phyloP scores from a whole-genome alignment of 2,113 vertebrate genomes.

The Carettochelys insculpta region DNA sequence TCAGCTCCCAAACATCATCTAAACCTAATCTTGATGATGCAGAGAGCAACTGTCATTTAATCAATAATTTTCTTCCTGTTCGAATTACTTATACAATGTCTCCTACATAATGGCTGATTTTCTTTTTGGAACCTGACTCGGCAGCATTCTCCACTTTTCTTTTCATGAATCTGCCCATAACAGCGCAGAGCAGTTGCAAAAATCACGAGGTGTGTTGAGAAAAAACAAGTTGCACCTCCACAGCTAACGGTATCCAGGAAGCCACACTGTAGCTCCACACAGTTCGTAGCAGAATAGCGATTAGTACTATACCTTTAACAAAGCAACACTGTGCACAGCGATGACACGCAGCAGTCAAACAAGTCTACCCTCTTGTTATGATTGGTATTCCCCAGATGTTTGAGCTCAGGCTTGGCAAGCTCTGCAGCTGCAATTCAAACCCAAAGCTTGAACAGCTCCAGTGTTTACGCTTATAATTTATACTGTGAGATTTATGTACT shows the following conservation, averaged over 20 bases:
- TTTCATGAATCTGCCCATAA: neutral
- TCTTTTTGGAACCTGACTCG: constrained; percentile 42
- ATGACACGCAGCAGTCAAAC: constrained; percentile 12
- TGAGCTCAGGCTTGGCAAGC: constrained; percentile 38
- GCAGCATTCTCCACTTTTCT: constrained; percentile 43
- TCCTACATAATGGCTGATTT: constrained; percentile 37
- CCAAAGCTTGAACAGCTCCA: constrained; percentile 11
- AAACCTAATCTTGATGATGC: constrained; percentile 36
- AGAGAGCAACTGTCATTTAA: constrained; percentile 6
- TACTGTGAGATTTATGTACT: neutral
- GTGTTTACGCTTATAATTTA: constrained; percentile 45
- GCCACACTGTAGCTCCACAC: neutral
- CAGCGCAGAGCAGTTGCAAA: neutral
- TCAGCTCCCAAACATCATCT: neutral
- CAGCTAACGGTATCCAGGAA: constrained; percentile 7
- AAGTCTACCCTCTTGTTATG: constrained; percentile 20
- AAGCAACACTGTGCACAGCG: constrained; percentile 36
- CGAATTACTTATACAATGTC: neutral
- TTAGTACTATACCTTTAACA: constrained; percentile 26
- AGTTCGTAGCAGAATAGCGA: neutral
- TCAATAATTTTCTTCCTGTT: neutral
- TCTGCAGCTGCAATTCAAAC: constrained; percentile 45
- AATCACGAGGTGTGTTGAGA: neutral
- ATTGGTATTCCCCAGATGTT: constrained; percentile 57
- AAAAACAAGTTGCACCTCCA: constrained; percentile 6